phyloP scores from a whole-genome alignment of 2,888 invertebrate species.

The Melanotus villosus region DNA sequence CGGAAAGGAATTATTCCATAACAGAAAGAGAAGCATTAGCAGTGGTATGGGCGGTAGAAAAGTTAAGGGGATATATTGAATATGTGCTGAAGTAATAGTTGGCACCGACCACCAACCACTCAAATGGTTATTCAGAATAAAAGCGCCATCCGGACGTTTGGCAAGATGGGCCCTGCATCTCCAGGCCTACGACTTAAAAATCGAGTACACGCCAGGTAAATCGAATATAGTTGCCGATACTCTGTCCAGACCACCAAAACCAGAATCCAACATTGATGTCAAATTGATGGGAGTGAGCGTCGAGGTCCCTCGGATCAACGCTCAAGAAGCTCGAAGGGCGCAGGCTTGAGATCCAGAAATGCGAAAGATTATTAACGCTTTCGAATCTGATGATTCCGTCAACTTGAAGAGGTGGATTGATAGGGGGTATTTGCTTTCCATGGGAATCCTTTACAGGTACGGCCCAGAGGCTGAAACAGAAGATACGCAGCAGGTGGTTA shows the following conservation, averaged over 20 bases:
- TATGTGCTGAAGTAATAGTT: conserved; percentile 58
- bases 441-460: conserved; percentile 42
- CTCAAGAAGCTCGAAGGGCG: conserved; percentile 41
- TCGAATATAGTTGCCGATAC: not conserved
- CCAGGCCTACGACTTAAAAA: conserved; percentile 59
- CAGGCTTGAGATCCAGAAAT: conserved; percentile 49
- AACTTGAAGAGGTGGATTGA: conserved; percentile 12
- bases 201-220: conserved; percentile 55
- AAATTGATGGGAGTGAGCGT: conserved; percentile 41
- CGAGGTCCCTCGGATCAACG: conserved; percentile 35
- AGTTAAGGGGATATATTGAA: conserved; percentile 63
- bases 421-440: conserved; percentile 28
- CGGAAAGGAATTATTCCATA: conserved; percentile 12
- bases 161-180: conserved; percentile 65
- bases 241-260: not conserved
- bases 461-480: conserved; percentile 36
- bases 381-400: conserved; percentile 37
- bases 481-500: conserved; percentile 34
- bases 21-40: conserved; percentile 51
- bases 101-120: conserved; percentile 66
- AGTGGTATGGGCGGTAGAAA: conserved; percentile 53
- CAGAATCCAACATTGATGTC: no score
- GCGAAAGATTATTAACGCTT: conserved; percentile 49
- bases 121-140: conserved; percentile 64
- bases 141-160: conserved; percentile 63